Conservation (phyloP, 2,888 invertebrate genomes). For the Sepioteuthis lessoniana region DNA sequence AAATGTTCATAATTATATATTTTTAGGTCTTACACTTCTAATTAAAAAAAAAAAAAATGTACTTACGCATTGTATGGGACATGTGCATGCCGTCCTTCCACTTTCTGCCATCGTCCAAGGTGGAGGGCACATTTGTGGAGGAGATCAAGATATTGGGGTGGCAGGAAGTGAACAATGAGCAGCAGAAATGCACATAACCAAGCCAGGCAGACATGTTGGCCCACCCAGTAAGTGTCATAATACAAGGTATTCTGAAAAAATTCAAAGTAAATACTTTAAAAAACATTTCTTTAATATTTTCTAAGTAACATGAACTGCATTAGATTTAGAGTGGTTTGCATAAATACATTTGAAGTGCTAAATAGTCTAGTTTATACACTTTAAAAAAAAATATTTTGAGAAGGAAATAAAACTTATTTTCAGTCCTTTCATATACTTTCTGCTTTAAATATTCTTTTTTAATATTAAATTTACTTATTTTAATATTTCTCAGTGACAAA, state of each 20-base stretch:
- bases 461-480: too few species aligned
- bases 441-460: too few species aligned
- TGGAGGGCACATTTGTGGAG: slow-evolving; percentile 92
- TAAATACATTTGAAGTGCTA: background rate
- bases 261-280: background rate
- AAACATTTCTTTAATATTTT: too few species aligned
- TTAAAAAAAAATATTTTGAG: too few species aligned
- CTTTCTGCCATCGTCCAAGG: slow-evolving; percentile 85
- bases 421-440: too few species aligned
- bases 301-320: background rate
- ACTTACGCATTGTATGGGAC: slow-evolving; percentile 77
- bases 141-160: slow-evolving; percentile 87
- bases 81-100: slow-evolving; percentile 79
- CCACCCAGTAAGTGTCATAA: slow-evolving; percentile 88
- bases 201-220: slow-evolving; percentile 85
- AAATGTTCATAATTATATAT: too few species aligned
- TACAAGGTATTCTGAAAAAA: slow-evolving; percentile 78
- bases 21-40: too few species aligned
- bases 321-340: too few species aligned
- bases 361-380: too few species aligned
- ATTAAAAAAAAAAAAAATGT: too few species aligned
- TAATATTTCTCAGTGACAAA: too few species aligned
- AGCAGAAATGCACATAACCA: slow-evolving; percentile 90
- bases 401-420: too few species aligned
- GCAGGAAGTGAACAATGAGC: slow-evolving; percentile 82